Evolutionary conservation across 2,797 vertebrate species (phyloP).

Genomic region (Urosaurus nigricauda): DNA sequence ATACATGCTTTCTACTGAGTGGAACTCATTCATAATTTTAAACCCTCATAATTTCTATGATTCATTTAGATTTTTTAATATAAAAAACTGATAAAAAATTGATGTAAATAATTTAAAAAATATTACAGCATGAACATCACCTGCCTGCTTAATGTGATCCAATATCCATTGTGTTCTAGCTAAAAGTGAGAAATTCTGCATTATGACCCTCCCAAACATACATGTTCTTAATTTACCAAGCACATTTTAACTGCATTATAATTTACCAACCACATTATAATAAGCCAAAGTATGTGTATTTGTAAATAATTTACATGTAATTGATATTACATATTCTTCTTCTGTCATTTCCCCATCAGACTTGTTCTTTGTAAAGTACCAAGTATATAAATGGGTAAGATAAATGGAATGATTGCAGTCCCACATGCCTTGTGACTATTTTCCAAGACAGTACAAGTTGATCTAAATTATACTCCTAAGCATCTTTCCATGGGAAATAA

Average conservation of each 20-base stretch:
- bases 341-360: neutral
- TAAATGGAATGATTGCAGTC: neutral
- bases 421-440: neutral
- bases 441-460: neutral
- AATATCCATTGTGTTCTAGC: neutral
- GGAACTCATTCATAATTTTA: neutral
- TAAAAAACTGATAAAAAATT: neutral
- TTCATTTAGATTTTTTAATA: neutral
- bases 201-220: neutral
- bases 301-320: neutral
- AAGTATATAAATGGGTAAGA: neutral
- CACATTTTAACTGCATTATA: too few relatives aligned
- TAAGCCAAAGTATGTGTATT: neutral
- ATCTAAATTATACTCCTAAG: neutral
- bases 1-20: neutral
- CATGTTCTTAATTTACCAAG: neutral
- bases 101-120: too few relatives aligned
- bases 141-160: neutral
- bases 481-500: neutral
- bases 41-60: neutral
- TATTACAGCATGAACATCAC: neutral
- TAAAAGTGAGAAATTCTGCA: neutral
- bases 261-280: neutral
- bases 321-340: neutral
- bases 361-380: neutral